Evolutionary conservation across 2,113 vertebrate genomes (phyloP), one percentile per base, ranked within the genome.

Genomic region (Bos indicus): DNA sequence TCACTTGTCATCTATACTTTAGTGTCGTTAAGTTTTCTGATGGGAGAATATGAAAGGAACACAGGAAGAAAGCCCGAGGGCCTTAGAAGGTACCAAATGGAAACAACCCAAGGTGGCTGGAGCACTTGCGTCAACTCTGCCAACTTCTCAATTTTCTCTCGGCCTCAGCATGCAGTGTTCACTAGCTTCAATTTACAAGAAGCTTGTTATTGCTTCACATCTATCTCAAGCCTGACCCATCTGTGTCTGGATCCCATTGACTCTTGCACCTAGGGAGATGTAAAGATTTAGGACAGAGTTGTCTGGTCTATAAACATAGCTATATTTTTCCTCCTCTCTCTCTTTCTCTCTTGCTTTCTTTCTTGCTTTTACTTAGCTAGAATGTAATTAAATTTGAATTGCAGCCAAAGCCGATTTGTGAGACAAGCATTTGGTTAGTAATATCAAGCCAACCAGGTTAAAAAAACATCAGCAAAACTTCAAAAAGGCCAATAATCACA

Each of bases 361-460:
- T 54, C 62, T 96, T 88, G 90, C 85, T 96, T 97, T 98, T 94
- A 93, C 94, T 97, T 97, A 97, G 94, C 88, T 91, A 89, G 91
- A 97, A 96, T 93, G 87, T 97, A 98, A 97, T 98, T 98, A 97
- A 97, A 97, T 97, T 94, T 97, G 97, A 97, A 97, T 93, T 95
- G 64, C n/a, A 26, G 95, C 94, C 89, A 98, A 97, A 97, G 95
- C 95, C 6, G 19, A 98, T 97, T 98, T 98, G 91, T 98, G 96
- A 98, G 93, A 98, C 97, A 97, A 98, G 96, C 91, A 81, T 97
- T 97, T 97, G 97, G 97, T 96, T 98, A 97, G 97, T 90, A 96
- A 96, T 97, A 98, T 92, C 19, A 74, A 98, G 95, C 96, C 98
- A 98, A 93, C 88, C 94, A 97, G 94, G 97, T 98, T n/a, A 52